Base-by-base conservation (phyloP, 1,140 invertebrate genomes). In the Zaprionus vittiger region DNA sequence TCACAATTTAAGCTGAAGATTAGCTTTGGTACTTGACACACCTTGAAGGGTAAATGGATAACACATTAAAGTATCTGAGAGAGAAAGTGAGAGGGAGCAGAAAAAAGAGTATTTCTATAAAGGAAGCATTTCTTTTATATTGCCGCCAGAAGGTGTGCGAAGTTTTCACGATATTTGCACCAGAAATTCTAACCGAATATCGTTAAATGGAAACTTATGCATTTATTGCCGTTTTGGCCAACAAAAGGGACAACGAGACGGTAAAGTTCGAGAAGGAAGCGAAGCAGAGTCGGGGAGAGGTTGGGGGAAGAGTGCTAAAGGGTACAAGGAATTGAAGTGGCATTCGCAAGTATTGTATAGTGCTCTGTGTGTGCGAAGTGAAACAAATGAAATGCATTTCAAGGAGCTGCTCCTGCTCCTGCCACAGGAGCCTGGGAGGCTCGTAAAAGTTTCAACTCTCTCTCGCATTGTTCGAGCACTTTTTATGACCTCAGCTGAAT, bases 151-250 rank as follows among this genome's bases (percentile, higher is more conserved):
- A 80, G 80, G 79, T 84, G 71, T 63, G 82, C 56, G 38, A 59
- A 54, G 72, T 62, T 65, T 74, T 55, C 55, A 80, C 37, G 68
- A 57, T 67, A 73, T 67, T 64, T 62, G 56, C 37, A 38, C 61
- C 47, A 74, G 60, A 57, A 85, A 76, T 77, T 81, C 41, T 79
- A 89, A 89, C 84, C 90, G 81, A 89, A 89, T 89, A 89, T 90
- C 85, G 85, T 89, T 91, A 89, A 89, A 90, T 81, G 70, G 70
- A 85, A 90, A 90, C 85, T 89, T 89, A 85, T 89, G 86, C 85
- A 89, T 90, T 89, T 89, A 89, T 89, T 89, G 85, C 69, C 69
- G 44, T 84, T 78, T 80, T 76, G 66, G 67, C 68, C 44, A 70
- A 31, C 41, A 56, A 72, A 68, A 61, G 70, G 57, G 57, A 81